Evolutionary conservation across 2,113 vertebrate genomes (phyloP), one percentile per base, ranked within the genome.

Genomic region (Natator depressus): DNA sequence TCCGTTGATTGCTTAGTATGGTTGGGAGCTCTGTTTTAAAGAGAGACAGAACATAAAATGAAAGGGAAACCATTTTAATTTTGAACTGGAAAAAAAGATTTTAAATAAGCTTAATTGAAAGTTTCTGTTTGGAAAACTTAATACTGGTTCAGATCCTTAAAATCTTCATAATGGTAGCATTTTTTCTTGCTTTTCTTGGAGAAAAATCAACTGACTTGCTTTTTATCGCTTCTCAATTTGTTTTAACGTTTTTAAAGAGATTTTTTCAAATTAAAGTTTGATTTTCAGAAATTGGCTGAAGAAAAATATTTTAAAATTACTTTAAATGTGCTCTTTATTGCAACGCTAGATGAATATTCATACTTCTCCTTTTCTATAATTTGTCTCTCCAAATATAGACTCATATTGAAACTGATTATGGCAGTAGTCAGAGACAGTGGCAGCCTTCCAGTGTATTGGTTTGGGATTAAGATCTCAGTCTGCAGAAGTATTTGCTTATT

Each of bases 381-480:
- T 2, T 31, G 14, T 8, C 10, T 27, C 59, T 62, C 59, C 59
- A 31, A 31, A 2, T 10, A 29, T 49, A 27, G 62, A 11, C 24
- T 65, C 51, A 25, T 50, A 6, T 0, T 19, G 8, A 85, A 59
- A 50, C 8, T 72, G 25, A 0, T 9, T 38, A 6, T 0, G 0
- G 7, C n/a, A 51, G 87, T 1, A 84, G 42, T 16, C 83, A 27
- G 80, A 0, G 35, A 46, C 76, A 0, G 81, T 24, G 31, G 46
- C 1, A 1, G 38, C 49, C 7, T 90, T 83, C 89, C 90, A 1
- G 49, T 89, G 84, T 84, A 80, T 88, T 31, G 93, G 62, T 10
- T 87, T 50, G 5, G 46, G 50, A 14, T 27, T 2, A 20, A n/a
- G 46, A 22, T 83, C 2, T 75, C 12, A 29, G 76, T 29, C 76